phyloP scores from a whole-genome alignment of 2,888 invertebrate species.

The Craniophora ligustri region DNA sequence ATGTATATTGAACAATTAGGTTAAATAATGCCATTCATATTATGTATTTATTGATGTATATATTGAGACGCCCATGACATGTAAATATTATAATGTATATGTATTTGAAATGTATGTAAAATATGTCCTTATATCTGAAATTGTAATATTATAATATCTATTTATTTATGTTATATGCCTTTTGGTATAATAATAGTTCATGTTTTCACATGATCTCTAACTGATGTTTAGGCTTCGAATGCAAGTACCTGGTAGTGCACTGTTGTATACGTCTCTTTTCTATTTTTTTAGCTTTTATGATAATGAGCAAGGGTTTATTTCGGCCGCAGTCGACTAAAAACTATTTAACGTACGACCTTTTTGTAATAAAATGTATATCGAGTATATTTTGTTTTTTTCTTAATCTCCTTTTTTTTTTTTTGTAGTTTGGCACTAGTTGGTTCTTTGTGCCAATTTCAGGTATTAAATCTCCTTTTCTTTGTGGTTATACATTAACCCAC shows the following conservation, averaged over 20 bases:
- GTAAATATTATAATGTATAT: slow-evolving; percentile 7
- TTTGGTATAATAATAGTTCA: slow-evolving; percentile 30
- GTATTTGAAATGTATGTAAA: slow-evolving; percentile 24
- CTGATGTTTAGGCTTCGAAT: slow-evolving; percentile 59
- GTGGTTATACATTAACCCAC: too few species aligned
- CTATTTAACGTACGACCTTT: slow-evolving; percentile 73
- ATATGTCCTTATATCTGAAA: background rate
- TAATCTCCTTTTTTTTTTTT: background rate
- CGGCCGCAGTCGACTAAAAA: slow-evolving; percentile 86
- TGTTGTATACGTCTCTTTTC: slow-evolving; percentile 75
- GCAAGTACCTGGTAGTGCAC: slow-evolving; percentile 71
- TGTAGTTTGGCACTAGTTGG: too few species aligned
- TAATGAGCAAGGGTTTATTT: slow-evolving; percentile 77
- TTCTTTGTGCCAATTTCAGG: too few species aligned
- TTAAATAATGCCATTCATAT: slow-evolving; percentile 25
- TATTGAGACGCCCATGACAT: slow-evolving; percentile 16
- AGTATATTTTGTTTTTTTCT: slow-evolving; percentile 45
- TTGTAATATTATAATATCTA: slow-evolving; percentile 19
- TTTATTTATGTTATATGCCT: background rate
- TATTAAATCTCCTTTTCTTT: too few species aligned
- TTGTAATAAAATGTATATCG: slow-evolving; percentile 80
- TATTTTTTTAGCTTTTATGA: slow-evolving; percentile 65
- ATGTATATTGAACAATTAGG: slow-evolving; percentile 7
- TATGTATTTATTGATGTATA: slow-evolving; percentile 14
- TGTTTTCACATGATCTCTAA: slow-evolving; percentile 72